Base-by-base conservation (phyloP, 2,113 vertebrate species). In the Brachypodius melanocephalos region DNA sequence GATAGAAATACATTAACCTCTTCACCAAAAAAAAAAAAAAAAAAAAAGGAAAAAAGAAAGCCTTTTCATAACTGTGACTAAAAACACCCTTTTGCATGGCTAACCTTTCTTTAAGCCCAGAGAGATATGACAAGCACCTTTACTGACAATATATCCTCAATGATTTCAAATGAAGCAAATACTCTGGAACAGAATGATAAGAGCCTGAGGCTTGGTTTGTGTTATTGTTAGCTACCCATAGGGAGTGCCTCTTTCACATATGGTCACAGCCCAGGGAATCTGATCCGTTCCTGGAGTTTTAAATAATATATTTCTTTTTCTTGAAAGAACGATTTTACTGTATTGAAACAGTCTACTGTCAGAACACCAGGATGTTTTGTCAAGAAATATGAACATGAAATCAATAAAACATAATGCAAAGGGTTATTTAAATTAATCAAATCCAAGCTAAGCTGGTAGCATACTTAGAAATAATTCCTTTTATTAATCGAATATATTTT, bases 101-200 rank as follows among this genome's bases (percentile, higher is more conserved):
- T 96, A 69, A 94, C 73, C 51, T 96, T 86, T 86, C 51, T 96
- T 86, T 86, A 91, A 95, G 58, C 14, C 54, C 66, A 52, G 31
- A 85, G 48, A 94, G 66, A 72, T 63, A 88, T 12, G 45, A 91
- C 13, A 76, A 81, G n/a, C 36, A 79, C 71, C 81, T 94, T 73
- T 61, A 52, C 40, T 0, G 5, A 90, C 49, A 89, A 93, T n/a
- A 65, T 42, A 49, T 71, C 48, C 71, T 55, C 42, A 49, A 21
- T 1, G 3, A 82, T 76, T 82, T 85, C 71, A 88, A 75, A 90
- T 45, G 22, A 88, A 83, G 58, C 45, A 94, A 94, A 89, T 85
- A 73, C 49, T 82, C 94, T 93, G 92, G 58, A 91, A 88, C n/a
- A 76, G 52, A 26, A 40, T 65, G 85, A 94, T 91, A 93, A 89